Evolutionary conservation across 2,888 invertebrate species (phyloP), one percentile per base, ranked within the genome.

Genomic region (Strigamia crassipes): DNA sequence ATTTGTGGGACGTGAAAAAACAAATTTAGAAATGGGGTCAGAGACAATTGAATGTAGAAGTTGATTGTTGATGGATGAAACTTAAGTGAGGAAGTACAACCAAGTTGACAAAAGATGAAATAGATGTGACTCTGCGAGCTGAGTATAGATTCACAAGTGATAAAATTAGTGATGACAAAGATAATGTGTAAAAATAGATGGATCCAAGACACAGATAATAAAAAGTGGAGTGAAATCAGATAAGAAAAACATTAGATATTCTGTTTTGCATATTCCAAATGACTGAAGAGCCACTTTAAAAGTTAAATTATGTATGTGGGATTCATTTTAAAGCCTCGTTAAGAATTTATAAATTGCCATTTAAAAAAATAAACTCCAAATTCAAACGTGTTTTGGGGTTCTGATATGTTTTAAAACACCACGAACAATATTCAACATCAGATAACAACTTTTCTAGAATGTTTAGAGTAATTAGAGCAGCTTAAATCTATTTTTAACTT

Each of bases 1-100:
- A 61, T 61, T 61, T 61, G 10, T 61, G n/a, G 61, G n/a, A 9
- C 61, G 6, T 9, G 61, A 61, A 61, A 61, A 61, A 61, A 61
- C 10, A 61, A 61, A 21, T 61, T 61, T 61, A 61, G 61, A 18
- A 61, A 61, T 61, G 61, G n/a, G 61, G 61, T 61, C 61, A 61
- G 8, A 61, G 61, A 61, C 61, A 61, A 61, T 61, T 42, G 42
- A 18, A 18, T n/a, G 9, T 18, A 9, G 21, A n/a, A 23, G 18
- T 61, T 61, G 23, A 61, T 21, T 61, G 61, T 21, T 61, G 51
- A n/a, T 21, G 61, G 61, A 61, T 61, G 61, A 18, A 61, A 23
- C 4, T 61, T 61, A 61, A 61, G n/a, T 61, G 61, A 61, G 61
- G 61, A 61, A 61, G 61, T 61, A 15, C 13, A 42, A 18, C 18